Base-by-base conservation (phyloP, 1,140 invertebrate genomes). In the Oreohelix idahoensis region DNA sequence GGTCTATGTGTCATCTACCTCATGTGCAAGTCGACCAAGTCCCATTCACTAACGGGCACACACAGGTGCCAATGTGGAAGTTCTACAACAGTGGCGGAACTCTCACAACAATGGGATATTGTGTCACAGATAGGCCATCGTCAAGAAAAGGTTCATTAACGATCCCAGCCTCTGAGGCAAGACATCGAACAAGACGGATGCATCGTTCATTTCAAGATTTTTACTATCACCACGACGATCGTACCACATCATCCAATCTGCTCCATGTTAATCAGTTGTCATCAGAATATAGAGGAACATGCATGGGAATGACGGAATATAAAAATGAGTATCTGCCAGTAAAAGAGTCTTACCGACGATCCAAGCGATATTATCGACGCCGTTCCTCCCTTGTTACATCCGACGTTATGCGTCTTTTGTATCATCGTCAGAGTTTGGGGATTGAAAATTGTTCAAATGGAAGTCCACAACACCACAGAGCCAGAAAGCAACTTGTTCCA, bases 321-420 rank as follows among this genome's bases (percentile, higher is more conserved):
- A 82, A 83, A 58, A 85, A 85, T 36, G 85, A 86, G 32, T 83
- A 86, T 69, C 79, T 86, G 17, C 85, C 85, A 1, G 29, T 83
- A 39, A 71, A 83, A 71, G 85, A 84, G 70, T 84, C 80, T 0
- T 83, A 79, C 53, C 85, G 83, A 17, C 77, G 85, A 11, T 86
- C 86, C 17, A 75, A 87, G 49, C 81, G 84, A 29, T 91, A 91
- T 70, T 90, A 88, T 51, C 69, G 90, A 10, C 80, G 89, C 35
- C 84, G 90, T 10, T 91, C 90, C 17, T 91, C 90, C 42, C 82
- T 91, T 29, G 73, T 86, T n/a, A 85, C 84, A 20, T 63, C 63
- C 10, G 83, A 82, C 42, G 76, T 79, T 32, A 51, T 73, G 42
- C 38, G 53, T 32, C 66, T 73, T 0, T 26, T 74, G 10, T 74